These are phyloP conservation scores for Odontomyia ornata DNA, from an alignment of 2,888 invertebrate species.

Conservation along the genomic window DNA sequence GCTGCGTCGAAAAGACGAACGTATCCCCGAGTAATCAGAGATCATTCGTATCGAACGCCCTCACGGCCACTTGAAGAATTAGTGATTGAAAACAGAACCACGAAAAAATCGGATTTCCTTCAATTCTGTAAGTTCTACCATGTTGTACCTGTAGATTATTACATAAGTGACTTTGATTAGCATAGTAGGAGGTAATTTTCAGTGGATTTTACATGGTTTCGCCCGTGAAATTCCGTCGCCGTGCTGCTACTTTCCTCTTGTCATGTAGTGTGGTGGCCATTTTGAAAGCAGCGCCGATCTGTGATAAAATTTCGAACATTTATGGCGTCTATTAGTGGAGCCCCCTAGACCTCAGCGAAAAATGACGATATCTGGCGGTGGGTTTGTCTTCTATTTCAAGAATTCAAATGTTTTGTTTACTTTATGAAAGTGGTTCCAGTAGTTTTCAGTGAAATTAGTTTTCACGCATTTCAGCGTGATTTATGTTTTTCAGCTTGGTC, in stretches of 20 bases:
- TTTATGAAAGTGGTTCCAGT: neutral
- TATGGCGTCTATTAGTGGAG: conserved; percentile 63
- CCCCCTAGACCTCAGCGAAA: conserved; percentile 67
- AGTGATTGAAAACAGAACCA: conserved; percentile 17
- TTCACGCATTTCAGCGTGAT: no score
- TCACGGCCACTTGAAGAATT: conserved; percentile 67
- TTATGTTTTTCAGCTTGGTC: no score
- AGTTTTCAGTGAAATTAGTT: no score
- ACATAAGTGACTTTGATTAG: neutral
- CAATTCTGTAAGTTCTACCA: neutral
- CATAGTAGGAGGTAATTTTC: neutral
- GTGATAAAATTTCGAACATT: conserved; percentile 66
- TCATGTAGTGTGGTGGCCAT: neutral
- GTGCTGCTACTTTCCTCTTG: neutral
- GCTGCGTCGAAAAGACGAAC: conserved; percentile 33
- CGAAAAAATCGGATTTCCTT: conserved; percentile 23
- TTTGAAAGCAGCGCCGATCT: conserved; percentile 68
- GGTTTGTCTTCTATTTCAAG: neutral
- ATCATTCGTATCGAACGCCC: conserved; percentile 65
- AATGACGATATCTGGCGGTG: conserved; percentile 36
- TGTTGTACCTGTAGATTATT: neutral
- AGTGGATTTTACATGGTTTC: no score
- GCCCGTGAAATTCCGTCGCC: neutral
- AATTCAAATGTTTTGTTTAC: conserved; percentile 16
- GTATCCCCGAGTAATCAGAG: neutral